Evolutionary conservation across 92 coral and sea anemone genomes (phyloP).

Genomic region (Parazoanthus swiftii): DNA sequence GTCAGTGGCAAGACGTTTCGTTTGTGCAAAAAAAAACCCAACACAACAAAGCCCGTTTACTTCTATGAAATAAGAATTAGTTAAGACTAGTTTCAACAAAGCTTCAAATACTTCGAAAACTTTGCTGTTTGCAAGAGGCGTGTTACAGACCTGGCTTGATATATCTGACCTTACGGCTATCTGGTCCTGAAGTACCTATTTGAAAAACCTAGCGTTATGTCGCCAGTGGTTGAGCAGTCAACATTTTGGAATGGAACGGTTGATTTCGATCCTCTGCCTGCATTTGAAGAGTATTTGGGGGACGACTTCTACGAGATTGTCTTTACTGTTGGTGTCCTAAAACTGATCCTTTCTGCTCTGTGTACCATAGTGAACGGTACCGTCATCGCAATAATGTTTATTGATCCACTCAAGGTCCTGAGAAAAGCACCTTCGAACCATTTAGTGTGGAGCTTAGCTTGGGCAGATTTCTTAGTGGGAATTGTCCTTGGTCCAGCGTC

Average conservation of each 20-base stretch:
- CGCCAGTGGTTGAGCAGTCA: not conserved
- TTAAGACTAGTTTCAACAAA: too few relatives aligned
- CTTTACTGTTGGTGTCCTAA: not conserved
- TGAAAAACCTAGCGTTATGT: too few relatives aligned
- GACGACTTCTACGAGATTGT: not conserved
- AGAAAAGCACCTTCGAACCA: not conserved
- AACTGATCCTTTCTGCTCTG: not conserved
- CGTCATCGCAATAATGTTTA: slow-evolving; percentile 8
- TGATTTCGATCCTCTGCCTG: not conserved
- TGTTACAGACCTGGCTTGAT: too few relatives aligned
- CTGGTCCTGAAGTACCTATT: too few relatives aligned
- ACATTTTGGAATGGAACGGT: not conserved
- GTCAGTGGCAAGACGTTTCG: too few relatives aligned
- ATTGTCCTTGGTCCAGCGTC: not conserved
- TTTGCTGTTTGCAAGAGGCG: too few relatives aligned
- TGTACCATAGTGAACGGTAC: not conserved
- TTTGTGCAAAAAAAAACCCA: too few relatives aligned
- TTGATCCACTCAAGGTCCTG: slow-evolving; percentile 11
- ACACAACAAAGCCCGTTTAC: too few relatives aligned
- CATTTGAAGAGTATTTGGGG: not conserved
- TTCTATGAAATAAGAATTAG: too few relatives aligned
- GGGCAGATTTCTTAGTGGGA: not conserved
- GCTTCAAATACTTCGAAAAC: too few relatives aligned
- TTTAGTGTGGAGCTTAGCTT: slow-evolving; percentile 4
- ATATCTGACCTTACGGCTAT: too few relatives aligned